A percentile compares a stretch with the other conserved stretches of the same genome.
These are phyloP conservation scores for Contarinia nasturtii DNA, from an alignment of 1,140 invertebrate species.

Conservation along the genomic window DNA sequence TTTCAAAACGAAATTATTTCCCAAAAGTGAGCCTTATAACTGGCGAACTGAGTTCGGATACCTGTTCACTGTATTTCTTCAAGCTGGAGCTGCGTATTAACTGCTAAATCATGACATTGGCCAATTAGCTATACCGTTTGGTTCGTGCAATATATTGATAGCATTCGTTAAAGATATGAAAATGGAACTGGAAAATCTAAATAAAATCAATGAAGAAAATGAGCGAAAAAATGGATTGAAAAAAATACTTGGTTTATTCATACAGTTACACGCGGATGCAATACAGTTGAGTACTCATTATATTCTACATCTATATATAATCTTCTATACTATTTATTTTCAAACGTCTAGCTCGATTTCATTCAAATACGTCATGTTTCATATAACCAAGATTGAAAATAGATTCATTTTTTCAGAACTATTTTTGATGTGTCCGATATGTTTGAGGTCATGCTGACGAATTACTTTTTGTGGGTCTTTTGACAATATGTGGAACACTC, in stretches of 20 bases:
- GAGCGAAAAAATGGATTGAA: neutral
- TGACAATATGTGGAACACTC: neutral
- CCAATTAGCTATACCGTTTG: neutral
- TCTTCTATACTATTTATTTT: no score
- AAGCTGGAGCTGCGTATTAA: no score
- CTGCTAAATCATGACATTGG: neutral
- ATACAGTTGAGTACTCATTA: neutral
- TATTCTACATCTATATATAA: no score
- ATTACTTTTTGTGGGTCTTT: neutral
- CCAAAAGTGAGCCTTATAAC: neutral
- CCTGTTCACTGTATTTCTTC: neutral
- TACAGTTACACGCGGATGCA: neutral
- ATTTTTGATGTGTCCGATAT: neutral
- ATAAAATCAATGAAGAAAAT: neutral
- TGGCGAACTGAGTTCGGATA: neutral
- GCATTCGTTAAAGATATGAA: neutral
- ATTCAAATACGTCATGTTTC: no score
- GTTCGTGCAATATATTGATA: neutral
- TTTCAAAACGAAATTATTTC: neutral
- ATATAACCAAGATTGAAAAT: neutral
- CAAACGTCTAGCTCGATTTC: no score
- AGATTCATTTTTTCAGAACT: neutral
- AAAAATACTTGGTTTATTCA: neutral
- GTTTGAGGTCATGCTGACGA: neutral
- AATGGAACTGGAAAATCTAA: neutral